Base-by-base conservation (phyloP, 2,797 vertebrate genomes). In the Diglossa cyanea region DNA sequence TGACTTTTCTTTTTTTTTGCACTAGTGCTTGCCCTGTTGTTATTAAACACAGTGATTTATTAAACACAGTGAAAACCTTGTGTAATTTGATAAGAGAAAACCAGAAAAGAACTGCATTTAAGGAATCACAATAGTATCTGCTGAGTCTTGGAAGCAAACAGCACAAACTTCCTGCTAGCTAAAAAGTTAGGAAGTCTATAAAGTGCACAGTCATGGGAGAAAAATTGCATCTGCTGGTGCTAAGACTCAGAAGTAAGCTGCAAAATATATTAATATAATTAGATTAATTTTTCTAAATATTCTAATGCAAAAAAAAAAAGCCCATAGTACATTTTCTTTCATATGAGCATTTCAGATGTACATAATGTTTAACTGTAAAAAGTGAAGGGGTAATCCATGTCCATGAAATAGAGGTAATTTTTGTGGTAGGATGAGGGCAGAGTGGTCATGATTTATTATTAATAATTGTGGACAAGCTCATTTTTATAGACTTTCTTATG, bases 51-150 rank as follows among this genome's bases (percentile, higher is more conserved):
- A 77, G 39, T 16, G 30, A 58, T 86, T n/a, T n/a, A n/a, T n/a
- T n/a, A n/a, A n/a, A n/a, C n/a, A n/a, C n/a, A n/a, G 39, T 88
- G 72, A 86, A 95, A 95, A 84, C 14, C 42, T 88, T 35, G 45
- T 42, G 45, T 62, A 48, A 74, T 88, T 83, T 80, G 30, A 16
- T 40, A 54, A 51, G 35, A 28, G 23, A 77, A 86, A 71, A 58
- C 20, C 53, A 88, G 68, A 68, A 40, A 28, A 71, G 50, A 86
- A 26, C 24, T 50, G 28, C 13, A 13, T 63, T 86, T 83, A 74
- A 88, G n/a, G 48, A 66, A 45, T 7, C 37, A 33, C 13, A 80
- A 7, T 54, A 54, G 5, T 6, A 9, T 61, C 20, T 86, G 24
- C 57, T 50, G 86, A 60, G 42, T 42, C 26, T 86, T 1, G 2